phyloP scores from a whole-genome alignment of 2,113 vertebrate species.

The Addax nasomaculatus region DNA sequence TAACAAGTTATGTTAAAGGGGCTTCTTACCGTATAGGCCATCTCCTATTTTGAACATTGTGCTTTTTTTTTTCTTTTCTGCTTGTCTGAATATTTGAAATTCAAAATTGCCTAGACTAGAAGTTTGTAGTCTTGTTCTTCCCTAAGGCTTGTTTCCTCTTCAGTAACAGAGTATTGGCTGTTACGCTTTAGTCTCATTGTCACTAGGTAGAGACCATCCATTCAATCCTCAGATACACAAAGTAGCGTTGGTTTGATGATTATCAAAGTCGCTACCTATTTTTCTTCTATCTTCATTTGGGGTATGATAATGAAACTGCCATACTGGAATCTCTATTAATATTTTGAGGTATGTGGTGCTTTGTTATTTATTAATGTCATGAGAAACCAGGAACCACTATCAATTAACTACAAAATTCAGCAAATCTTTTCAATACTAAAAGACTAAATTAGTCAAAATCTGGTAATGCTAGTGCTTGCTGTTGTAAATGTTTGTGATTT shows the following conservation, averaged over 20 bases:
- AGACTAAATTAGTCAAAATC: conserved; percentile 15
- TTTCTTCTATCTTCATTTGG: neutral
- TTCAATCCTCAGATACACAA: neutral
- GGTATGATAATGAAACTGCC: neutral
- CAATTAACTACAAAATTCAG: conserved; percentile 1
- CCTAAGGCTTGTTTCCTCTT: neutral
- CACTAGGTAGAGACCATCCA: neutral
- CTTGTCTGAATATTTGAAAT: neutral
- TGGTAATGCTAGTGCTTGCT: conserved; percentile 9
- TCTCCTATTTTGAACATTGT: neutral
- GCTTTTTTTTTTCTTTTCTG: neutral
- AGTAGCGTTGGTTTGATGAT: neutral
- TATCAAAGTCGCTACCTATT: neutral
- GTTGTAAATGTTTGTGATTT: conserved; percentile 39
- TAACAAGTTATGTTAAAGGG: neutral
- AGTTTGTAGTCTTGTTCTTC: neutral
- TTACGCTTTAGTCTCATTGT: neutral
- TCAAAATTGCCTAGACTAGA: neutral
- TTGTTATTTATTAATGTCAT: conserved; percentile 13
- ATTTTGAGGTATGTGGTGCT: conserved; percentile 24
- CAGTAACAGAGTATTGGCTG: neutral
- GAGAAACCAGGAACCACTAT: conserved; percentile 31
- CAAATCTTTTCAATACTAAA: conserved; percentile 27
- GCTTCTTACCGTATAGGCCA: neutral
- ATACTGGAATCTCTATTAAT: neutral